A percentile compares a stretch with the other conserved stretches of the same genome.
Conservation (phyloP, 2,113 vertebrate genomes). For the Protobothrops mucrosquamatus region DNA sequence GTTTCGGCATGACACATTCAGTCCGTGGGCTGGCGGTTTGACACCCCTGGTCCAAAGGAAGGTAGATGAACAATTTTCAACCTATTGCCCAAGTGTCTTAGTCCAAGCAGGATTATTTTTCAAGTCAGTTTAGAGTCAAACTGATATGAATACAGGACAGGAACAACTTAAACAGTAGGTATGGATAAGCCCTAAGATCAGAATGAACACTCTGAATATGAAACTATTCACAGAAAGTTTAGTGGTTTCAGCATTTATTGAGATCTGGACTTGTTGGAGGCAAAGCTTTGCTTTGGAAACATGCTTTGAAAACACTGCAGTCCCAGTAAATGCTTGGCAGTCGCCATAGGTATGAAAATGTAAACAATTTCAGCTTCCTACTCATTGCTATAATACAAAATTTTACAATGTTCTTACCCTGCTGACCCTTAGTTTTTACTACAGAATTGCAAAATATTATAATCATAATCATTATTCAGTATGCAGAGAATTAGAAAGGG, state of each 20-base stretch:
- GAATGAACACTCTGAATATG: neutral
- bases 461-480: conserved; percentile 26
- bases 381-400: neutral
- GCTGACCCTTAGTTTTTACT: conserved; percentile 12
- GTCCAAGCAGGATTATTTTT: neutral
- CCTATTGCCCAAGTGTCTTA: neutral
- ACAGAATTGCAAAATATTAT: conserved; percentile 11
- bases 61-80: neutral
- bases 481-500: conserved; percentile 18
- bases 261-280: neutral
- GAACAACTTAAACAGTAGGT: neutral
- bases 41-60: neutral
- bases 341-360: neutral
- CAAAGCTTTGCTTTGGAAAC: neutral
- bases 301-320: neutral
- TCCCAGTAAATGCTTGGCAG: neutral
- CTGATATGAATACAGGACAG: neutral
- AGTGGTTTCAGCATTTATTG: neutral
- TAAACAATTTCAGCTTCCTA: neutral
- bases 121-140: neutral
- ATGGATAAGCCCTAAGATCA: neutral
- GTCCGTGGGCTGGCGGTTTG: too few relatives aligned
- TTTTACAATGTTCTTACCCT: neutral
- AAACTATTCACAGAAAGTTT: neutral
- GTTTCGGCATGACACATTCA: too few relatives aligned